Percentiles rank a stretch among this genome's conserved stretches.
Conservation (phyloP, 2,888 invertebrate genomes). For the Cephus pygmeus region DNA sequence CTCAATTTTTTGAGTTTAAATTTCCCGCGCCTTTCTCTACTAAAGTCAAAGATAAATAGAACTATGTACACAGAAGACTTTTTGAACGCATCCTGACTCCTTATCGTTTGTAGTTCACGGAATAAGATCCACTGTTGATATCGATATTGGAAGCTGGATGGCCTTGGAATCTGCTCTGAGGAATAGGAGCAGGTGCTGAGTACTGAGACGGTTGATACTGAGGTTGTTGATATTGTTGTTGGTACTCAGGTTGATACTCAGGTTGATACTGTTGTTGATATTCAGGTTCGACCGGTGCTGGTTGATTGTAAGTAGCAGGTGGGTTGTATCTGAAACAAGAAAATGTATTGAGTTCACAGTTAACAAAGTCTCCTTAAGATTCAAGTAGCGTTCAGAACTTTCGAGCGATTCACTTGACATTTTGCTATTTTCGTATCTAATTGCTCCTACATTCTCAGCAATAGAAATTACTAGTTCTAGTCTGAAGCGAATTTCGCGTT, state of each 20-base stretch:
- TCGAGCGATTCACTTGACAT: slow-evolving; percentile 57
- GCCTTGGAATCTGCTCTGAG: slow-evolving; percentile 59
- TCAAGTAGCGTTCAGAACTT: slow-evolving; percentile 27
- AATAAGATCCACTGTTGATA: slow-evolving; percentile 80
- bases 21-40: neutral
- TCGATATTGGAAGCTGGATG: slow-evolving; percentile 82
- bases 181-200: slow-evolving; percentile 43
- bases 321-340: slow-evolving; percentile 13
- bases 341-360: neutral
- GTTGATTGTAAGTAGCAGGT: slow-evolving; percentile 35
- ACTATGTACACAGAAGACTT: slow-evolving; percentile 1
- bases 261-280: slow-evolving; percentile 51
- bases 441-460: neutral
- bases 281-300: slow-evolving; percentile 49
- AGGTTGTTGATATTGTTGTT: slow-evolving; percentile 53
- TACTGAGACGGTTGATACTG: slow-evolving; percentile 37
- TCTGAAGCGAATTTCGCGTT: neutral
- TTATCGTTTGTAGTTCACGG: slow-evolving; percentile 78
- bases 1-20: neutral
- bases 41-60: neutral
- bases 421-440: slow-evolving; percentile 33
- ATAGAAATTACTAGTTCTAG: neutral
- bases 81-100: slow-evolving; percentile 12
- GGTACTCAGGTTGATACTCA: slow-evolving; percentile 15
- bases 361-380: neutral